These are phyloP conservation scores for Samia ricini DNA, from an alignment of 1,140 invertebrate genomes.

Conservation along the genomic window DNA sequence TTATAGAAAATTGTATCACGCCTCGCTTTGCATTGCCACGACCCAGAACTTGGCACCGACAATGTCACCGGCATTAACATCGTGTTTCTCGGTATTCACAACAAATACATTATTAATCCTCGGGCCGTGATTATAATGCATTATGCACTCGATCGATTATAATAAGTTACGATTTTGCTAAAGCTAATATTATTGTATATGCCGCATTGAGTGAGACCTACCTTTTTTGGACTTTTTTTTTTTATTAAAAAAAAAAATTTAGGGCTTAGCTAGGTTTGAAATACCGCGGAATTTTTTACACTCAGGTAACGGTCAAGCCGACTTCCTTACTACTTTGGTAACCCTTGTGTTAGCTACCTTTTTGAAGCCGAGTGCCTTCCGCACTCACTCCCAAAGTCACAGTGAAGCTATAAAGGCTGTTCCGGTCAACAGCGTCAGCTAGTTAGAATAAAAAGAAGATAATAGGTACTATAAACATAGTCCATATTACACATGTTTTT, in stretches of 20 bases:
- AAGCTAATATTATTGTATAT: conserved; percentile 9
- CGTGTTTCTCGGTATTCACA: conserved; percentile 21
- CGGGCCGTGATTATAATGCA: conserved; percentile 18
- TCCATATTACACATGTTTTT: no score
- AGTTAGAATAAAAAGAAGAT: no score
- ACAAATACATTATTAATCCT: conserved; percentile 20
- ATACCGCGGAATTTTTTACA: no score
- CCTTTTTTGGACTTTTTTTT: conserved; percentile 5
- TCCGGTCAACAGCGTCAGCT: no score
- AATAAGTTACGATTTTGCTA: conserved; percentile 18
- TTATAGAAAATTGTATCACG: conserved; percentile 62
- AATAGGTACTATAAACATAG: no score
- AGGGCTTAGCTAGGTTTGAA: no score
- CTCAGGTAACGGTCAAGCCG: no score
- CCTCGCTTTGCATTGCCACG: conserved; percentile 31
- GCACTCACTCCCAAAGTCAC: no score
- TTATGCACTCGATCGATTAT: conserved; percentile 21
- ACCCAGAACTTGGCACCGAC: conserved; percentile 21
- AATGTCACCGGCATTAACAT: conserved; percentile 24
- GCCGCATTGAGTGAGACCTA: neutral
- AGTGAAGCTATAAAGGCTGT: no score
- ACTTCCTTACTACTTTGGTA: no score
- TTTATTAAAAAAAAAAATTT: no score
- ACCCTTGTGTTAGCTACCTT: neutral
- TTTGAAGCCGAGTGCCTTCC: no score